Evolutionary conservation across 2,888 invertebrate genomes (phyloP).

Genomic region (Anoplius nigerrimus): DNA sequence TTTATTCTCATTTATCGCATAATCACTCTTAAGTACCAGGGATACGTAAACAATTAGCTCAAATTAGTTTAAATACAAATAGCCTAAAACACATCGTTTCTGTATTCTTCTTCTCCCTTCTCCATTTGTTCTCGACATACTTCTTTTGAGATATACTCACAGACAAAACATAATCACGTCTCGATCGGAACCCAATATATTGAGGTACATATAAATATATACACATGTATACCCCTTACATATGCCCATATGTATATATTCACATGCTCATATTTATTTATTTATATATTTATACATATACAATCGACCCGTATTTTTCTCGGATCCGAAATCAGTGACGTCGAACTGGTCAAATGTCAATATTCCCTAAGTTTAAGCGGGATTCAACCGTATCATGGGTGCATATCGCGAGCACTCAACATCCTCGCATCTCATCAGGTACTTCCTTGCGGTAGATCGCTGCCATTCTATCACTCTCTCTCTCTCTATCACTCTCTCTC

Average conservation of each 20-base stretch:
- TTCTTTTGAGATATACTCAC: slow-evolving; percentile 41
- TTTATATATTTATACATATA: slow-evolving; percentile 51
- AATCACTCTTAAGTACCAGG: slow-evolving; percentile 56
- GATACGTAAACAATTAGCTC: slow-evolving; percentile 58
- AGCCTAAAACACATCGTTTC: slow-evolving; percentile 56
- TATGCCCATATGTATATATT: background rate
- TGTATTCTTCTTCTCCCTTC: slow-evolving; percentile 8
- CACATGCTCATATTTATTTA: background rate
- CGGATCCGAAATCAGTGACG: slow-evolving; percentile 16
- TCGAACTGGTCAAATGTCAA: background rate
- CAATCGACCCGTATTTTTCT: slow-evolving; percentile 50
- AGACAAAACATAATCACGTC: slow-evolving; percentile 35
- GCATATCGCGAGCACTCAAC: too few relatives aligned
- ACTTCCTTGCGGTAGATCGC: slow-evolving; percentile 31
- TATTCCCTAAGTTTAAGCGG: too few relatives aligned
- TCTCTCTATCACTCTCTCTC: slow-evolving; percentile 7
- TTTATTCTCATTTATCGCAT: slow-evolving; percentile 59
- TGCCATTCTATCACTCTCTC: background rate
- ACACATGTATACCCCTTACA: too few relatives aligned
- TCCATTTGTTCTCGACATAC: slow-evolving; percentile 10
- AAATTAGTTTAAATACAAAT: slow-evolving; percentile 58
- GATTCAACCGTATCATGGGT: too few relatives aligned
- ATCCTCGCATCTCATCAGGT: slow-evolving; percentile 27
- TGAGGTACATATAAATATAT: slow-evolving; percentile 6
- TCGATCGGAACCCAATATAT: slow-evolving; percentile 29